A percentile compares a stretch with the other conserved stretches of the same genome.
Conservation (phyloP, 2,888 invertebrate genomes). For the Lamproptera curius region DNA sequence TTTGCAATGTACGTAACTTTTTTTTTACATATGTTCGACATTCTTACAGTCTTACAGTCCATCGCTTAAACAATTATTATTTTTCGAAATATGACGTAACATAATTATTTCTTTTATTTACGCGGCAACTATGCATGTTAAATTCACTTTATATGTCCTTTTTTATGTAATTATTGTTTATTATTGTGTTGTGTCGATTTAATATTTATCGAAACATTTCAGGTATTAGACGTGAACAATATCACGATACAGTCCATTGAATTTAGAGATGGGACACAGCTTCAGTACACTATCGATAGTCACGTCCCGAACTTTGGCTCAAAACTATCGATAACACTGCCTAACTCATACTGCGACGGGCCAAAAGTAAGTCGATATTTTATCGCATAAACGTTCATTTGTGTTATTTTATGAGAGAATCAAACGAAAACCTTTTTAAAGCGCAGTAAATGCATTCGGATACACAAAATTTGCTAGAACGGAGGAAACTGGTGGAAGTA, state of each 20-base stretch:
- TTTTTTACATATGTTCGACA: too few relatives aligned
- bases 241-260: conserved; percentile 81
- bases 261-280: conserved; percentile 71
- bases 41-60: too few relatives aligned
- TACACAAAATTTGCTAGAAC: not conserved
- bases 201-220: too few relatives aligned
- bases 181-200: too few relatives aligned
- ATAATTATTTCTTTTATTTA: too few relatives aligned
- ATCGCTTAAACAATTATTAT: too few relatives aligned
- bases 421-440: conserved; percentile 31
- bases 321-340: conserved; percentile 84
- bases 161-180: too few relatives aligned
- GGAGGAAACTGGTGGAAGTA: not conserved
- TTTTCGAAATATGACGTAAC: too few relatives aligned
- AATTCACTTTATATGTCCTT: too few relatives aligned
- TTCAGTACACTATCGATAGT: conserved; percentile 80
- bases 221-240: conserved; percentile 88
- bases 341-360: conserved; percentile 54
- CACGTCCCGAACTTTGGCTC: conserved; percentile 84
- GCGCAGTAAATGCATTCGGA: conserved; percentile 24
- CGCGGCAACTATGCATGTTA: too few relatives aligned
- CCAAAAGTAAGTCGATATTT: conserved; percentile 60
- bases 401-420: conserved; percentile 8
- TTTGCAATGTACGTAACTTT: too few relatives aligned
- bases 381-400: not conserved